These are phyloP conservation scores for Choreutis nemorana DNA, from an alignment of 2,888 invertebrate genomes.

Conservation along the genomic window DNA sequence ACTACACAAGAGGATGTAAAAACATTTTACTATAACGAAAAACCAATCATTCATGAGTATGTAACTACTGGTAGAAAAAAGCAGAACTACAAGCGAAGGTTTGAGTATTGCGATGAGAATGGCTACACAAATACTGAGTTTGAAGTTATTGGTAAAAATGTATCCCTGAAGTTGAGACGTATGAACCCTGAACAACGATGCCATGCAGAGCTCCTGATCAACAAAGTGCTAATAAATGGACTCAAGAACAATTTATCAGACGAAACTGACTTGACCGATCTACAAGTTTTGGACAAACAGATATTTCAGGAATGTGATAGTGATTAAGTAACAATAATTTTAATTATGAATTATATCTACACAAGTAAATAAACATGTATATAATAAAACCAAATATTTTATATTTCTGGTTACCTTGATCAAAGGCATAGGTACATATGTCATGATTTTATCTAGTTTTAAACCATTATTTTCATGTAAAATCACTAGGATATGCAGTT, in stretches of 20 bases:
- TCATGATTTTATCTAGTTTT: too few relatives aligned
- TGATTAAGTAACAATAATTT: neutral
- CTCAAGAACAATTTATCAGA: conserved; percentile 20
- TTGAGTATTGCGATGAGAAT: neutral
- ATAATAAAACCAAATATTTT: too few relatives aligned
- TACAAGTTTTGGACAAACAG: neutral
- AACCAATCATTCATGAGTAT: conserved; percentile 17
- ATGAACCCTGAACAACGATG: conserved; percentile 22
- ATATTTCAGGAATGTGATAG: neutral
- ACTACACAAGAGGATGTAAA: too few relatives aligned
- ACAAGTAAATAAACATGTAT: too few relatives aligned
- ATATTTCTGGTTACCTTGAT: too few relatives aligned
- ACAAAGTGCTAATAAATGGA: conserved; percentile 25
- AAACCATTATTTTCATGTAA: too few relatives aligned
- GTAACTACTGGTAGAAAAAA: conserved; percentile 22
- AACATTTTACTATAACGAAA: conserved; percentile 5
- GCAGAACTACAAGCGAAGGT: neutral
- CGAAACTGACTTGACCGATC: conserved; percentile 17
- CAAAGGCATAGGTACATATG: too few relatives aligned
- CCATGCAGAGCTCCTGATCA: conserved; percentile 24
- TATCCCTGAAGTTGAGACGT: conserved; percentile 23
- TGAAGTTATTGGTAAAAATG: conserved; percentile 7
- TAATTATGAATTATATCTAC: neutral
- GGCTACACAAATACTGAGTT: neutral
- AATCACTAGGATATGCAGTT: too few relatives aligned